Base-by-base conservation (phyloP, 2,888 invertebrate species). In the Drosophila neoperkinsi region DNA sequence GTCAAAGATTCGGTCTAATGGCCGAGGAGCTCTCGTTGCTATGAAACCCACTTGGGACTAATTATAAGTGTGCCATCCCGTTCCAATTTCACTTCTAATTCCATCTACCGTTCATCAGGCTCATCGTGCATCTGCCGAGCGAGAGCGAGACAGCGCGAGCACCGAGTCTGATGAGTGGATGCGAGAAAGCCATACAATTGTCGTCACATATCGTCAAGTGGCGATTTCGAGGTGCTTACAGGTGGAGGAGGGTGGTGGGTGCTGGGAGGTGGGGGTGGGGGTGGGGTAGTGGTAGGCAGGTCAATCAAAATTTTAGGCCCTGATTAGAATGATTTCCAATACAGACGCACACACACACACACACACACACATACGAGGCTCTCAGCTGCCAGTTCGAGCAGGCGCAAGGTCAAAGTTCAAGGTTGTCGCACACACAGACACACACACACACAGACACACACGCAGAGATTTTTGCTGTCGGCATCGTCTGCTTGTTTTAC, bases 221-320 rank as follows among this genome's bases (percentile, higher is more conserved):
- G 28, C 38, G 43, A 49, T 41, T 60, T 57, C 52, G 59, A 58
- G 34, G 33, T 50, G 46, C 33, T n/a, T 18, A 28, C 36, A 34
- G 58, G 25, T 51, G 38, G 25, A 25, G 25, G 9, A 25, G 10
- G 18, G 36, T 7, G 46, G 31, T 31, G 4, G 34, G 31, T 34
- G 56, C n/a, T 10, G 28, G 31, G 7, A 25, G 25, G 41, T 25
- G 4, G 34, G 38, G 56, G 18, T 16, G 16, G 43, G 51, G 41
- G 16, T 10, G 30, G 43, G 7, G 43, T 46, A 13, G 52, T 41
- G 62, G 65, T n/a, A 25, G 67, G 68, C 67, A 77, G 77, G 82
- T 90, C 88, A 84, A 88, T 90, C 90, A 84, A 90, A 88, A 76
- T 82, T 81, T 90, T 79, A 77, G 84, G 74, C 91, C 60, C 59